Evolutionary conservation across 2,113 vertebrate species (phyloP), one percentile per base, ranked within the genome.

Genomic region (Grallaria varia): DNA sequence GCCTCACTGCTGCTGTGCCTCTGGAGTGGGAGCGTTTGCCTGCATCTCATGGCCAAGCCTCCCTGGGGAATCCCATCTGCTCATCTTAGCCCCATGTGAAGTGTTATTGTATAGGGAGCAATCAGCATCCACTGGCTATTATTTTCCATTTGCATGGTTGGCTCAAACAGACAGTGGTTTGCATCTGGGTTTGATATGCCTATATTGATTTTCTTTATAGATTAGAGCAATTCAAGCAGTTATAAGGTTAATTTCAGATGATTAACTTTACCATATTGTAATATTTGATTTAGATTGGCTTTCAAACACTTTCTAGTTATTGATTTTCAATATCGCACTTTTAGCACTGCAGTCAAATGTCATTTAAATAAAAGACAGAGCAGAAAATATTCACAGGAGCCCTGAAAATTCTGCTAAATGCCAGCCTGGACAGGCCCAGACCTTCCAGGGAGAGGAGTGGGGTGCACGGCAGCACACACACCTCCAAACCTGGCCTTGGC

Each of bases 171-270:
- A 58, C 64, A 69, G 80, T 28, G 42, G 33, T 63, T 94, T 55
- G 4, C 80, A 83, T 72, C 13, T 75, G 76, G 86, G 67, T 91
- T 92, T 96, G 95, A 95, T 97, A 94, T 76, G 89, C 73, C 68
- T 69, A 17, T 87, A 98, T 98, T 91, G 97, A 98, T 97, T 97
- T 97, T 96, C 97, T 96, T 95, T 96, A 97, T 91, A 92, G 96
- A 97, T 98, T 96, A 92, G 93, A 97, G 97, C 63, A 96, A 96
- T 98, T 96, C 95, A 76, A 97, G 96, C 97, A 76, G 92, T 97
- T 97, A 97, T 95, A 97, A 98, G 98, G 98, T 98, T 98, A 98
- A 98, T 98, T 98, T 98, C 95, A 97, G 97, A 97, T 98, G 95
- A 98, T 98, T 98, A 98, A 98, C 98, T 98, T 96, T 96, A 94